Conservation (phyloP, 1,140 invertebrate genomes). For the Camponotus floridanus region DNA sequence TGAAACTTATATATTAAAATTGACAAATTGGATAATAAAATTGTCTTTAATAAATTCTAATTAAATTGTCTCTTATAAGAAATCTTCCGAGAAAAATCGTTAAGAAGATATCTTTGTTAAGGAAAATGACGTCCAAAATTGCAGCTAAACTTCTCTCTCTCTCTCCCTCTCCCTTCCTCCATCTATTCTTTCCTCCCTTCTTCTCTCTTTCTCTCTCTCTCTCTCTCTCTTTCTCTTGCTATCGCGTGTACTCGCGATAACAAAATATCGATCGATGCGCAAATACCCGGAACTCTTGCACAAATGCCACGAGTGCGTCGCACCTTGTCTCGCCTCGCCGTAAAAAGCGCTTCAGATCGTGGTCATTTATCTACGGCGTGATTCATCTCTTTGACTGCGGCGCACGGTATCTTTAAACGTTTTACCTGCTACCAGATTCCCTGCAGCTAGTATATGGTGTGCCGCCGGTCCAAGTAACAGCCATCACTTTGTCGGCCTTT, state of each 20-base stretch:
- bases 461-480: conserved; percentile 78
- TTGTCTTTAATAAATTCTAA: neutral
- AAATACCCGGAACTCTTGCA: neutral
- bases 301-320: conserved; percentile 19
- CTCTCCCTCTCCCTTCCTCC: too few relatives aligned
- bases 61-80: neutral
- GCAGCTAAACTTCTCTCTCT: neutral
- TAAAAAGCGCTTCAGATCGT: conserved; percentile 60
- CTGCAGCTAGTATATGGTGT: conserved; percentile 75
- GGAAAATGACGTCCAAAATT: neutral
- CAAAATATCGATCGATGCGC: conserved; percentile 45
- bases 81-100: conserved; percentile 7
- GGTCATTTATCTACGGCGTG: conserved; percentile 64
- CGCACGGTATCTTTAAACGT: conserved; percentile 71
- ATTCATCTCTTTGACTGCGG: conserved; percentile 66
- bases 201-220: too few relatives aligned
- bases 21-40: neutral
- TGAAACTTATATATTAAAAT: neutral
- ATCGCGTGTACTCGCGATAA: conserved; percentile 24
- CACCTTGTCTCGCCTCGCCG: neutral
- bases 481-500: conserved; percentile 81
- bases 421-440: conserved; percentile 81
- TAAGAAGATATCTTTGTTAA: neutral
- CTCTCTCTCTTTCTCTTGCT: conserved; percentile 3
- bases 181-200: too few relatives aligned